Conservation (phyloP, 2,888 invertebrate genomes). For the Bhutanitis thaidina region DNA sequence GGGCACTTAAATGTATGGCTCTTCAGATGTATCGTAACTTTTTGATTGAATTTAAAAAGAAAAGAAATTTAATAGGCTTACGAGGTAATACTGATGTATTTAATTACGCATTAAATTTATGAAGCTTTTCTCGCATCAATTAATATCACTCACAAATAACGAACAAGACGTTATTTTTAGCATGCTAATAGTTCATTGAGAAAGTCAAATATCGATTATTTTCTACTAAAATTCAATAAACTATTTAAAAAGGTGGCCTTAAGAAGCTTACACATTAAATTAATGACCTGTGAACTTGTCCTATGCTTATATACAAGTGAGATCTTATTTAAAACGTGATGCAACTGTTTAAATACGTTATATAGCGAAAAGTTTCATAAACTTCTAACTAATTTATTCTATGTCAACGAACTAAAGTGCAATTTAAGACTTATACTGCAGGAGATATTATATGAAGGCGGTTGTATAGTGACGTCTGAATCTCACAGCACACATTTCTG, state of each 20-base stretch:
- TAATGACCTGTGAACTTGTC: slow-evolving; percentile 18
- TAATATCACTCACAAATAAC: not conserved
- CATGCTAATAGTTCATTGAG: slow-evolving; percentile 15
- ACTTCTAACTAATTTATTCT: slow-evolving; percentile 45
- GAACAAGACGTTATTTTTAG: not conserved
- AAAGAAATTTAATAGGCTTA: no score
- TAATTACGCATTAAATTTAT: no score
- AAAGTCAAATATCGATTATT: slow-evolving; percentile 4
- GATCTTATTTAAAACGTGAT: slow-evolving; percentile 50
- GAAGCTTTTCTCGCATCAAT: no score
- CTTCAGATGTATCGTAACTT: no score
- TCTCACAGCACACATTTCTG: no score
- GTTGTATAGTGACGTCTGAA: not conserved
- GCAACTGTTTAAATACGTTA: slow-evolving; percentile 41
- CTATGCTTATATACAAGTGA: slow-evolving; percentile 65
- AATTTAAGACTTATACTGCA: not conserved
- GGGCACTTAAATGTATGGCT: no score
- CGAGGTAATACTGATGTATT: no score
- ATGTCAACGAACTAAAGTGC: slow-evolving; percentile 37
- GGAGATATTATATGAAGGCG: not conserved
- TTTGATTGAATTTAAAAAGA: no score
- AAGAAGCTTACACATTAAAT: not conserved
- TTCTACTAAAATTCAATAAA: slow-evolving; percentile 12
- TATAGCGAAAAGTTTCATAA: slow-evolving; percentile 57
- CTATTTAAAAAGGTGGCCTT: slow-evolving; percentile 12